Percentiles rank a stretch among this genome's conserved stretches.
These are phyloP conservation scores for Eospalax fontanierii DNA, from an alignment of 2,797 vertebrate genomes.

Conservation along the genomic window DNA sequence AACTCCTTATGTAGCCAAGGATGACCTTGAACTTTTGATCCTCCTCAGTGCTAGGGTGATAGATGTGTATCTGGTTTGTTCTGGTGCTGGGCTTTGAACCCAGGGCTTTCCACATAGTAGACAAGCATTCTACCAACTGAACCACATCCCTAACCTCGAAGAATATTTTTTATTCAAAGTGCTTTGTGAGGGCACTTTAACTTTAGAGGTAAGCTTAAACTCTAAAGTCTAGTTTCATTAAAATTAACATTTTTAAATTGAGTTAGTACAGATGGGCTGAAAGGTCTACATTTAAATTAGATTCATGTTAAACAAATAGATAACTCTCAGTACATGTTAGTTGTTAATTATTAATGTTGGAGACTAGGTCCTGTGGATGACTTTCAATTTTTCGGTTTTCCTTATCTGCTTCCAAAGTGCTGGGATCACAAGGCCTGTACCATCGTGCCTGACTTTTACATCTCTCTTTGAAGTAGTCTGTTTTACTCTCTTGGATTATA, in stretches of 20 bases:
- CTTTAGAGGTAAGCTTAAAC: slow-evolving; percentile 48
- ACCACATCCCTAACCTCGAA: background rate
- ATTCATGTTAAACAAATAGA: background rate
- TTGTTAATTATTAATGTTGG: background rate
- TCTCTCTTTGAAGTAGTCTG: background rate
- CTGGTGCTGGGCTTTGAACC: background rate
- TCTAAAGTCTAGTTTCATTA: slow-evolving; percentile 53
- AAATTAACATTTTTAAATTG: slow-evolving; percentile 16
- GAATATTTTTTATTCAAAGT: background rate
- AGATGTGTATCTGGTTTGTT: background rate
- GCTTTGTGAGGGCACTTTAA: background rate
- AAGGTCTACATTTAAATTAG: slow-evolving; percentile 55
- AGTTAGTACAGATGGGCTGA: background rate
- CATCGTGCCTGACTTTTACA: background rate
- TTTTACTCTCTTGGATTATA: slow-evolving; percentile 23
- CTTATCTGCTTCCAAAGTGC: background rate
- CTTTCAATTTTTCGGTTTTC: background rate
- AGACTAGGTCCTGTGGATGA: background rate
- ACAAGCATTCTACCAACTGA: background rate
- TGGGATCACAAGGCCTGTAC: background rate
- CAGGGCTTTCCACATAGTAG: background rate
- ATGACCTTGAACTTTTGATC: background rate
- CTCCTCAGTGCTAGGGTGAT: background rate
- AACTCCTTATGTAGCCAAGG: background rate
- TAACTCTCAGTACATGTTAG: background rate